Base-by-base conservation (phyloP, 2,113 vertebrate genomes). In the Cochlearius cochlearius region DNA sequence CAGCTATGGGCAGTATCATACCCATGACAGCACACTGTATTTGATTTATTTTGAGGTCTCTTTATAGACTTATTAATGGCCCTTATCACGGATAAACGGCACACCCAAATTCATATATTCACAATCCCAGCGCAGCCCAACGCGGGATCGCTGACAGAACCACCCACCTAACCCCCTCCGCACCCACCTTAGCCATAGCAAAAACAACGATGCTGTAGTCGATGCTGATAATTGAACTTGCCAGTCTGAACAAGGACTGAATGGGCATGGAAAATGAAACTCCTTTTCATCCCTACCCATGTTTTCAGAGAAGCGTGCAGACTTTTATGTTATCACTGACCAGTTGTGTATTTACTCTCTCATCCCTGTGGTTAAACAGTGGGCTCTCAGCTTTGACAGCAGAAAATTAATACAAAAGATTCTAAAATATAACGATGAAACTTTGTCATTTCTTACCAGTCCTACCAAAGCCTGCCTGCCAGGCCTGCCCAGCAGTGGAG, bases 391-490 rank as follows among this genome's bases (percentile, higher is more conserved):
- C 16, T 89, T 91, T 76, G 49, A 63, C 29, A 78, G 43, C 27
- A 75, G 26, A 79, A 83, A 91, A 80, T 34, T 10, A 63, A 91
- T 34, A 29, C 41, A 55, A 81, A 71, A 47, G 27, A 27, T 75
- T 92, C 64, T 68, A 67, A 77, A 90, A 89, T 22, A 60, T 79
- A 90, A 86, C 10, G 2, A 34, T 27, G 36, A 86, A 20, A 81
- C 13, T 77, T 72, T 83, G 17, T 76, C 5, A 95, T 96, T 92
- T 86, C 84, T 83, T 96, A 32, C 26, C 97, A 99, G 99, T 95
- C 32, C 78, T 99, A 12, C 98, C 99, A 22, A 98, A 98, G 97
- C 98, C 99, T 63, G 97, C 95, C n/a, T 99, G 99, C 92, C 99
- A 99, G 85, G 97, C 95, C 73, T 99, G 99, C 68, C 99, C 99